These are phyloP conservation scores for Chironomus striatipennis DNA, from an alignment of 1,140 invertebrate species.

Conservation along the genomic window DNA sequence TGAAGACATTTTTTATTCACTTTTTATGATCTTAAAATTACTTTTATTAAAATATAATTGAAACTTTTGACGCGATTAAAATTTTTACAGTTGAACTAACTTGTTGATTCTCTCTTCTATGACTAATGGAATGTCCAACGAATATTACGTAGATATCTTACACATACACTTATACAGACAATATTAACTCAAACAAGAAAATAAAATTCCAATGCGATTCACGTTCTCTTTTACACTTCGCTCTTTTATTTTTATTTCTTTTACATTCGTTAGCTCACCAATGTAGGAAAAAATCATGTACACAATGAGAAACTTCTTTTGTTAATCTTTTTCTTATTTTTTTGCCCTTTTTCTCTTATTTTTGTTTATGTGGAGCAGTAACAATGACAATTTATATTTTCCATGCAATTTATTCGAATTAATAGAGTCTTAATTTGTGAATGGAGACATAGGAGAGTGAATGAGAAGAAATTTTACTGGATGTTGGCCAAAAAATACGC, in stretches of 20 bases:
- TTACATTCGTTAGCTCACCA: neutral
- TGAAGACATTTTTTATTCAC: neutral
- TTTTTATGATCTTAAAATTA: neutral
- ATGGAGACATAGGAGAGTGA: neutral
- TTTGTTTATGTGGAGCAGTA: neutral
- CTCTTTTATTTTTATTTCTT: neutral
- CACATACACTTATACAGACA: neutral
- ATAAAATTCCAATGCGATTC: neutral
- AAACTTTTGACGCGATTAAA: neutral
- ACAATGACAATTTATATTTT: neutral
- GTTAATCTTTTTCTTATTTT: neutral
- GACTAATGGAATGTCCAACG: conserved; percentile 19
- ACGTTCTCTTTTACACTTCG: neutral
- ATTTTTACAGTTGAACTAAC: neutral
- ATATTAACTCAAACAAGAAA: too few species aligned
- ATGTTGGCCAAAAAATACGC: neutral
- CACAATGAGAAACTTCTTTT: neutral
- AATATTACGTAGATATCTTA: neutral
- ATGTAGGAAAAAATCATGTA: neutral
- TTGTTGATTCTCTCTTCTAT: conserved; percentile 16
- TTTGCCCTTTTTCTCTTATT: neutral
- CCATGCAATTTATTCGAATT: neutral
- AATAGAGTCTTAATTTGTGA: neutral
- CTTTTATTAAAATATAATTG: neutral
- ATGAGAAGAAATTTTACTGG: neutral